Base-by-base conservation (phyloP, 2,113 vertebrate species). In the Rhinoderma darwinii region DNA sequence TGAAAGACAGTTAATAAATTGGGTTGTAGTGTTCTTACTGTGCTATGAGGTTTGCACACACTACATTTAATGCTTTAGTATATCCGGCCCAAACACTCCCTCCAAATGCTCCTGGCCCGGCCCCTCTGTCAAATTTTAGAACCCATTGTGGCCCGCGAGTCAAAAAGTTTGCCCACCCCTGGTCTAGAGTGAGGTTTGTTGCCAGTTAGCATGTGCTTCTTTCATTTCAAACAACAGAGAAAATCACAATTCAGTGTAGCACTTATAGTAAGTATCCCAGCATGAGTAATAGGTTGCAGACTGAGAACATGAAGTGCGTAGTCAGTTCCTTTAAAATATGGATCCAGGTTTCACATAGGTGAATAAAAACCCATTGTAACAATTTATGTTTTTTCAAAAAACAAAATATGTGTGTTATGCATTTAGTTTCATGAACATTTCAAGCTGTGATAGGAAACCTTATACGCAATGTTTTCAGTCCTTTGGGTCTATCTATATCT, bases 391-490 rank as follows among this genome's bases (percentile, higher is more conserved):
- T 72, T 7, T 39, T 20, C 47, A 51, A 35, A 51, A 72, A 72
- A 68, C 35, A 61, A 30, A 44, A 61, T 66, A 1, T 82, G 66
- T 63, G 15, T 44, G 15, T 44, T 82, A 80, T 18, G 39, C 79
- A 66, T 82, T 82, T 82, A n/a, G 32, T 66, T 82, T 82, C 61
- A 44, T 82, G 39, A 66, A 82, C 56, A 27, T 41, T 59, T 82
- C 79, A 82, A 63, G 79, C 79, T 82, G 79, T 63, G 79, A 41
- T 15, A 9, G 44, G 79, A 82, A 82, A 82, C 79, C 39, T 66
- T 82, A 82, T 82, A 27, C 39, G 25, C 30, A 20, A 20, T 66
- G 56, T 82, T 82, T 44, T 82, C 12, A 15, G 32, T 66, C 59
- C 39, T 44, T 61, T 44, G 79, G 61, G 79, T 63, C 12, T 39